A percentile compares a stretch with the other conserved stretches of the same genome.
These are phyloP conservation scores for Doryteuthis pealeii DNA, from an alignment of 1,140 invertebrate species.

Conservation along the genomic window DNA sequence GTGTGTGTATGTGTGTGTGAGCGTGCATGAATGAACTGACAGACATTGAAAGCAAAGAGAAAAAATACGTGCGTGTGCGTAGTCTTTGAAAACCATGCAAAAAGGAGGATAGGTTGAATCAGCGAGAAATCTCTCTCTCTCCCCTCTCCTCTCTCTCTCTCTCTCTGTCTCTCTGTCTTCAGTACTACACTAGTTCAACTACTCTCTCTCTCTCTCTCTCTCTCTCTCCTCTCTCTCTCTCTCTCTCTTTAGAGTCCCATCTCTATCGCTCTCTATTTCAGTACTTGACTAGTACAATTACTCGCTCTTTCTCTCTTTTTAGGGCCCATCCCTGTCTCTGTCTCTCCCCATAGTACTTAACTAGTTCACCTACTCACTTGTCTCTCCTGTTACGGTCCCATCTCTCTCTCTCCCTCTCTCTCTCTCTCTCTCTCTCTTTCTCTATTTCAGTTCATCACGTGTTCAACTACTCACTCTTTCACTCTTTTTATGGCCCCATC, in stretches of 20 bases:
- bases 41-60: background rate
- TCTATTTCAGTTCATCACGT: too few relatives aligned
- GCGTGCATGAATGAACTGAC: background rate
- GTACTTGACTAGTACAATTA: background rate
- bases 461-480: too few relatives aligned
- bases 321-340: background rate
- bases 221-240: background rate
- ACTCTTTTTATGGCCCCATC: too few relatives aligned
- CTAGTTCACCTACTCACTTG: background rate
- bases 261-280: background rate
- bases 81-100: too few relatives aligned
- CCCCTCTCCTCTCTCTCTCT: background rate
- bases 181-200: background rate
- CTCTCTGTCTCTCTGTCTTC: background rate
- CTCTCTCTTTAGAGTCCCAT: background rate
- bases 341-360: background rate
- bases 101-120: background rate
- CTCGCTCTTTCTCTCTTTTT: background rate
- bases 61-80: background rate
- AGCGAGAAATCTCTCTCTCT: background rate
- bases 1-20: background rate
- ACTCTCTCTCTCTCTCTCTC: background rate
- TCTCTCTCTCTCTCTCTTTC: conserved; percentile 2
- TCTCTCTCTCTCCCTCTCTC: conserved; percentile 3
- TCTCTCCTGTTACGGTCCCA: background rate